These are phyloP conservation scores for Pseudopleuronectes americanus DNA, from an alignment of 2,797 vertebrate genomes.

Conservation along the genomic window DNA sequence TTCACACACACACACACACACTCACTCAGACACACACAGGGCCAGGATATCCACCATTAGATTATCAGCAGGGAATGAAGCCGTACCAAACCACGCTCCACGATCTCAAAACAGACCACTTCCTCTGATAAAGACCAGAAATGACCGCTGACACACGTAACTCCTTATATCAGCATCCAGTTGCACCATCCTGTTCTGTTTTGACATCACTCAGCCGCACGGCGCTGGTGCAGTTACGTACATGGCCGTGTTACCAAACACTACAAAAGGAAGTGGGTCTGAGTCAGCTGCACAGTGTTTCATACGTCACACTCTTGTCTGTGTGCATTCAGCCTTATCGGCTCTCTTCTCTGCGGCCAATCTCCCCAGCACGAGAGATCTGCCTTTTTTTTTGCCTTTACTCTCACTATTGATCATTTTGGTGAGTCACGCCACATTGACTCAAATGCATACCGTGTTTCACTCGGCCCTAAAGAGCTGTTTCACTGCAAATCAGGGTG, in stretches of 20 bases:
- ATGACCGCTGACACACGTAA: constrained; percentile 10
- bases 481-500: constrained; percentile 38
- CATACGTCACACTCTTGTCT: constrained; percentile 71
- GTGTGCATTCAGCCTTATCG: constrained; percentile 63
- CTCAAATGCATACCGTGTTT: constrained; percentile 57
- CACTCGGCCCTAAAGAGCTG: not conserved
- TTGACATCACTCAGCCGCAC: constrained; percentile 57
- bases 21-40: constrained; percentile 21
- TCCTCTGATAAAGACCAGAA: constrained; percentile 24
- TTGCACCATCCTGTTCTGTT: constrained; percentile 54
- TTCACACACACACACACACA: constrained; percentile 4
- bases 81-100: constrained; percentile 18
- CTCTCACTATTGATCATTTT: constrained; percentile 74
- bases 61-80: constrained; percentile 60
- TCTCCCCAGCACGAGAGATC: not conserved
- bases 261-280: constrained; percentile 69
- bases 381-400: constrained; percentile 28
- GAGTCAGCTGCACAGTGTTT: constrained; percentile 70
- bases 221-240: constrained; percentile 47
- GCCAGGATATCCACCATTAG: constrained; percentile 73
- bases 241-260: constrained; percentile 60
- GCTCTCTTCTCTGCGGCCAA: constrained; percentile 43
- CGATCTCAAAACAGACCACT: constrained; percentile 35
- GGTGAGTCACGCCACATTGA: constrained; percentile 73
- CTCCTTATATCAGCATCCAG: constrained; percentile 3